Evolutionary conservation across 2,113 vertebrate species (phyloP).

Genomic region (Macrotis lagotis): DNA sequence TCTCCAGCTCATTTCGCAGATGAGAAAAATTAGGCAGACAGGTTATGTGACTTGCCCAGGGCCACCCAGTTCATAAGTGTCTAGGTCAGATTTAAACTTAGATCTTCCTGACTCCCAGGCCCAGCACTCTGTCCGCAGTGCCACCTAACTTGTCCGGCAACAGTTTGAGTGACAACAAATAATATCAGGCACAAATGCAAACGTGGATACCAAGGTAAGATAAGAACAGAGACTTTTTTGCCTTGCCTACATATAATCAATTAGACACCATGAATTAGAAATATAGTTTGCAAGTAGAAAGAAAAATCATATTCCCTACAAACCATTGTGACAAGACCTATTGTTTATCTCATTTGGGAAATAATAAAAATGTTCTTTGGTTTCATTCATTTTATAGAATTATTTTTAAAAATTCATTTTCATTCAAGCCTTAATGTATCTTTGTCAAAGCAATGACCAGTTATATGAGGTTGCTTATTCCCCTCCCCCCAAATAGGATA

Average conservation of each 20-base stretch:
- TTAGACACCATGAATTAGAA: conserved; percentile 77
- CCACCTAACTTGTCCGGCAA: background rate
- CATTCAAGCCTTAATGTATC: background rate
- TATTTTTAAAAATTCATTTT: background rate
- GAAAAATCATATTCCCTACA: background rate
- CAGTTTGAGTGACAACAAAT: conserved; percentile 73
- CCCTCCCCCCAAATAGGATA: background rate
- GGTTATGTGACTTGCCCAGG: too few species aligned
- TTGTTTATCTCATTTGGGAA: background rate
- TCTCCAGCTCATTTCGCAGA: too few species aligned
- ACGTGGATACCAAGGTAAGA: conserved; percentile 80
- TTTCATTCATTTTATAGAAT: background rate
- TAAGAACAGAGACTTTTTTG: conserved; percentile 74
- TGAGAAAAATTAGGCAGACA: too few species aligned
- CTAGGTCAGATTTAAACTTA: too few species aligned
- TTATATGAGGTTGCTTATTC: background rate
- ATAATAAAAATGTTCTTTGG: background rate
- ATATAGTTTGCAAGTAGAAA: background rate
- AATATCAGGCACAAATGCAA: conserved; percentile 78
- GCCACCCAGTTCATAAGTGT: too few species aligned
- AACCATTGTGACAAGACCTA: background rate
- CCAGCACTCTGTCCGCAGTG: too few species aligned
- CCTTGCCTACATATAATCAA: conserved; percentile 78
- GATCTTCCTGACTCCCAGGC: too few species aligned
- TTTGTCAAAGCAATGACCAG: background rate